Evolutionary conservation across 2,797 vertebrate genomes (phyloP), one percentile per base, ranked within the genome.

Genomic region (Onychomys torridus): DNA sequence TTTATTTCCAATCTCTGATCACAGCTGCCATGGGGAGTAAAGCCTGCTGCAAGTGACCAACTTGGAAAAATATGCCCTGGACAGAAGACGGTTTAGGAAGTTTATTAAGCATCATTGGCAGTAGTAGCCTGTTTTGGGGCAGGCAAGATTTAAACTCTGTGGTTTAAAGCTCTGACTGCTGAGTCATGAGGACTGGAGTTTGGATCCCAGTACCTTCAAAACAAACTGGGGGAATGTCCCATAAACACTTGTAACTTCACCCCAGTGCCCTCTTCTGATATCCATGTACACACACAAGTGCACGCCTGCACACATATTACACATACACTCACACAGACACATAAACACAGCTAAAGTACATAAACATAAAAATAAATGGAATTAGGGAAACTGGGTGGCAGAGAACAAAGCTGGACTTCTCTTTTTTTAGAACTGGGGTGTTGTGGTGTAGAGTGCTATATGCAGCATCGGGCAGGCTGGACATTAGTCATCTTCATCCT

Each of bases 401-500:
- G 49, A 55, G 21, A 71, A 32, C 34, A 57, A 55, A 29, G 32
- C 55, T 17, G 16, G n/a, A 37, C 27, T 73, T 71, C 71, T 87
- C 13, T 73, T 40, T 21, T 63, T 19, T 10, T n/a, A 29, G 23
- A 73, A 40, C 17, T 5, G 16, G 19, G 29, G 43, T 89, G 3
- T n/a, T 67, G 52, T 59, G 40, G 16, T 49, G 46, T 32, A 49
- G 79, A 37, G 29, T 27, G 9, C 5, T 43, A 23, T n/a, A 10
- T 1, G 2, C 1, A 43, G 5, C 8, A 23, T 71, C 4, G 27
- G 0, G 5, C 2, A 2, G 29, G 2, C 1, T 78, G 49, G 29
- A 25, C 1, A 3, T 37, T 25, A 32, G 1, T 32, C 16, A 10
- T 67, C 46, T 91, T 55, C 27, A 78, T 12, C 1, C 40, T 1